Percentiles rank a stretch among this genome's conserved stretches.
Evolutionary conservation across 2,797 vertebrate genomes (phyloP).

Genomic region (Adelosebastes latens): DNA sequence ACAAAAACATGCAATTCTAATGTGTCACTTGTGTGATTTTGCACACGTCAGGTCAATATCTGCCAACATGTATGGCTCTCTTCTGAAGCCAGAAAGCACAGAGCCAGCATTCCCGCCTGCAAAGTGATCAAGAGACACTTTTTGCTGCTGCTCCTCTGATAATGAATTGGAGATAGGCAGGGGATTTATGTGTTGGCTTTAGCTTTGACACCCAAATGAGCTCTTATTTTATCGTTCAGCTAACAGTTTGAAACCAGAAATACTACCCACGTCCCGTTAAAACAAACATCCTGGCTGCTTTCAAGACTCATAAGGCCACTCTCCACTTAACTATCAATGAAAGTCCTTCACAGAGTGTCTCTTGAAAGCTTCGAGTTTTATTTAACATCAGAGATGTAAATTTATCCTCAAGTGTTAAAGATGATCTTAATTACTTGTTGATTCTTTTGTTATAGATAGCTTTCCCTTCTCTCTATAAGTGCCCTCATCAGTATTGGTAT

Average conservation of each 20-base stretch:
- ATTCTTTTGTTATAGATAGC: background rate
- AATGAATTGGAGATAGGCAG: conserved; percentile 14
- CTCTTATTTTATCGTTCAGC: conserved; percentile 32
- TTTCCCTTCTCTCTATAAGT: background rate
- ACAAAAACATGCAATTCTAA: background rate
- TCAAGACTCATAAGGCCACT: conserved; percentile 18
- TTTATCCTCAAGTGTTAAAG: background rate
- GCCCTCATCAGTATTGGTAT: background rate
- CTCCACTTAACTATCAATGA: conserved; percentile 19
- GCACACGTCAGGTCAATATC: background rate
- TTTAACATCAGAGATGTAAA: conserved; percentile 1
- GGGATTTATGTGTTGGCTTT: conserved; percentile 36
- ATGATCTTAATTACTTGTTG: conserved; percentile 14
- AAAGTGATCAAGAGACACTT: conserved; percentile 27
- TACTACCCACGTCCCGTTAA: conserved; percentile 12
- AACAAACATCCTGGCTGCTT: conserved; percentile 5
- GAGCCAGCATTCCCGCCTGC: background rate
- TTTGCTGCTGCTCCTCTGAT: conserved; percentile 17
- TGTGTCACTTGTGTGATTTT: background rate
- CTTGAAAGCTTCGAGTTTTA: conserved; percentile 4
- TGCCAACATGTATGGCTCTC: background rate
- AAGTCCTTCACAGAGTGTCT: conserved; percentile 13
- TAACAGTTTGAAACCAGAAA: conserved; percentile 41
- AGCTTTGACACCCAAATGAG: conserved; percentile 38
- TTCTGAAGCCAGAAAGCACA: background rate